A percentile compares a stretch with the other conserved stretches of the same genome.
phyloP scores from a whole-genome alignment of 2,113 vertebrate genomes.

The Pollimyrus isidori region DNA sequence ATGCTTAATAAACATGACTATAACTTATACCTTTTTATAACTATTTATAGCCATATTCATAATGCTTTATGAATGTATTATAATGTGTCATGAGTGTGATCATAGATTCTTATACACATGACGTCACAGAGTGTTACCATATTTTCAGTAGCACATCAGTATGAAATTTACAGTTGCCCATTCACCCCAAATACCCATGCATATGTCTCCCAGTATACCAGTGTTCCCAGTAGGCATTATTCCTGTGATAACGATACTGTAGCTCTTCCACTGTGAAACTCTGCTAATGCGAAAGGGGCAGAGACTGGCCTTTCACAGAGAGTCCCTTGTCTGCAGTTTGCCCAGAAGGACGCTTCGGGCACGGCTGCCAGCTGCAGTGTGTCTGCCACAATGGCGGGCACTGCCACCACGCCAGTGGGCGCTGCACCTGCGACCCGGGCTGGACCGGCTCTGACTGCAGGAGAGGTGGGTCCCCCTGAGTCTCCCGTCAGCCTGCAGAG shows the following conservation, averaged over 20 bases:
- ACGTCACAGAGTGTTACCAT: neutral
- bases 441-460: slow-evolving; percentile 63
- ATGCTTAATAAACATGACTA: neutral
- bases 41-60: neutral
- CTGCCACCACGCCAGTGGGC: slow-evolving; percentile 59
- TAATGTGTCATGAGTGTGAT: too few species aligned
- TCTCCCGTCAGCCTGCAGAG: neutral
- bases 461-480: slow-evolving; percentile 48
- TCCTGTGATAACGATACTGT: neutral
- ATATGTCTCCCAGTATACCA: neutral
- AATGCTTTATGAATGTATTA: too few species aligned
- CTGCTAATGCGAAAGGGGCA: neutral
- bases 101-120: neutral
- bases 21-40: neutral
- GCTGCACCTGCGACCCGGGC: slow-evolving; percentile 59
- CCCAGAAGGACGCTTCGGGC: slow-evolving; percentile 58
- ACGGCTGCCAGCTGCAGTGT: slow-evolving; percentile 58
- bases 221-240: too few species aligned
- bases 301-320: neutral
- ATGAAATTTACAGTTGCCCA: neutral
- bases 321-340: slow-evolving; percentile 51
- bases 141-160: neutral
- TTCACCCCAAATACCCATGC: neutral
- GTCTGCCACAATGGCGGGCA: slow-evolving; percentile 58
- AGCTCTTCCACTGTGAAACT: neutral